Percentiles rank a stretch among this genome's conserved stretches.
These are phyloP conservation scores for Cydia fagiglandana DNA, from an alignment of 1,140 invertebrate genomes.

Conservation along the genomic window DNA sequence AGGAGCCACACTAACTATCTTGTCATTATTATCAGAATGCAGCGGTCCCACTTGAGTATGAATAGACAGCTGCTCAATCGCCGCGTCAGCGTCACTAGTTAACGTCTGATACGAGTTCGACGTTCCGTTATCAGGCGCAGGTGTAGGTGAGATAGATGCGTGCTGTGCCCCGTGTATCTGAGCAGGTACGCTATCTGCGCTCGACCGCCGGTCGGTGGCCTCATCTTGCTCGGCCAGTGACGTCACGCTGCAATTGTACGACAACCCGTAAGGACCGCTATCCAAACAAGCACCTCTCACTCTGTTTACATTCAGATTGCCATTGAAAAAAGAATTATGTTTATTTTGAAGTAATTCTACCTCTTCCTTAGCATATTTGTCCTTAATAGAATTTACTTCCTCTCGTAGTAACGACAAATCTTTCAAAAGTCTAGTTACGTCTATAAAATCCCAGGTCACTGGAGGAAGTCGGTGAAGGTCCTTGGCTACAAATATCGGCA, in stretches of 20 bases:
- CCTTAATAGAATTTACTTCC: background rate
- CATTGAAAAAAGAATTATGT: too few relatives aligned
- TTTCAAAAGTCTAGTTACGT: background rate
- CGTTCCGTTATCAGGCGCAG: background rate
- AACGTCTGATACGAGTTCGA: background rate
- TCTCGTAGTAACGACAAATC: background rate
- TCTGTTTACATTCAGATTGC: background rate
- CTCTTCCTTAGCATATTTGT: background rate
- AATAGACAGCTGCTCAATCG: background rate
- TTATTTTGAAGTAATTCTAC: too few relatives aligned
- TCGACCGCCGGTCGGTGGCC: background rate
- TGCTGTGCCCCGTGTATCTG: background rate
- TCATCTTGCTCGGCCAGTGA: background rate
- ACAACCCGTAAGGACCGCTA: background rate
- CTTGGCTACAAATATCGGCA: background rate
- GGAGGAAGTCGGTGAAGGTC: slow-evolving; percentile 1
- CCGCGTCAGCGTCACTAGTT: background rate
- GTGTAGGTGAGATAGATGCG: background rate
- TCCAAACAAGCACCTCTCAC: background rate
- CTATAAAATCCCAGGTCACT: background rate
- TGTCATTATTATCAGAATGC: background rate
- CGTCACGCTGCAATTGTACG: background rate
- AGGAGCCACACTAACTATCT: background rate
- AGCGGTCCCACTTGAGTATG: background rate
- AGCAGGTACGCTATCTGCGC: background rate